Evolutionary conservation across 2,797 vertebrate species (phyloP), one percentile per base, ranked within the genome.

Genomic region (Spea hammondii): DNA sequence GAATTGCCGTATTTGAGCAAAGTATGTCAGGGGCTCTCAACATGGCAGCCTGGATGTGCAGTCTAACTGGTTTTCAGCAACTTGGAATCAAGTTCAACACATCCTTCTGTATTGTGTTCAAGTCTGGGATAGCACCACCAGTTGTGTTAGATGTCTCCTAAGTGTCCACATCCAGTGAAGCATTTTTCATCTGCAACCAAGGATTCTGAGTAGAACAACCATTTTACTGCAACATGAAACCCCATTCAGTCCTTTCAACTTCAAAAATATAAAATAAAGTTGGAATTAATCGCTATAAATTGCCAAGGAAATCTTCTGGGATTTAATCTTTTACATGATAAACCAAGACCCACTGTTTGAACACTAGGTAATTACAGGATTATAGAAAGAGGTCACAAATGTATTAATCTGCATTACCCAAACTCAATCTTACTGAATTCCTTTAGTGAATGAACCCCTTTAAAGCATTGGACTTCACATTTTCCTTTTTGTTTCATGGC

Each of bases 281-380:
- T 55, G 59, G 59, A 47, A 72, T 55, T 65, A 9, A 72, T 72
- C 14, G 51, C 32, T 45, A 47, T 64, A 72, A 72, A 57, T 72
- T 66, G 66, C 62, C 50, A 57, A 47, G 69, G 10, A 49, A 72
- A 44, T 50, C 51, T 54, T 65, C 65, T 67, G 46, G 62, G 65
- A 59, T 76, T 76, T 32, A 69, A 60, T 59, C 66, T 53, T 68
- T 76, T 59, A 69, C 45, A 45, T 68, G 66, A 68, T 76, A 76
- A 68, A 76, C 68, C 74, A 67, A n/a, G 64, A 57, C 46, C 13
- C 65, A 76, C 14, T 14, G 45, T 68, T 55, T 60, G 50, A 60
- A 14, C 53, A 76, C 14, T 69, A 4, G 57, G 65, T 76, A 57
- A 68, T 76, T 76, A 66, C 65, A 59, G 65, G 17, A 32, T 65